A percentile compares a stretch with the other conserved stretches of the same genome.
These are phyloP conservation scores for Acanthiza pusilla DNA, from an alignment of 2,797 vertebrate species.

Conservation along the genomic window DNA sequence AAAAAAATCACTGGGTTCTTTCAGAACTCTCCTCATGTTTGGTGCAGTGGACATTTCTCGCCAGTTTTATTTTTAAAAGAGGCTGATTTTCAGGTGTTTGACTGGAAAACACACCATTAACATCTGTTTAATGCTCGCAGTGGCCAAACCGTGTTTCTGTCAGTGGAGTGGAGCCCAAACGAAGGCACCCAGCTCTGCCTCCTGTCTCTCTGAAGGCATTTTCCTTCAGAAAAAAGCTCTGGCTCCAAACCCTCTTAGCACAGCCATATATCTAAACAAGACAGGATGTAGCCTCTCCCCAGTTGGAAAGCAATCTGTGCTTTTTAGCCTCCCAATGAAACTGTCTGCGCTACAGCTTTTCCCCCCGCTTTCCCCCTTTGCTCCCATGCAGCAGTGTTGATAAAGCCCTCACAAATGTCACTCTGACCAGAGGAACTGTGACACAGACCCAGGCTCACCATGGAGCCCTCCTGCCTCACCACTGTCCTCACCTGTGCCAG, in stretches of 20 bases:
- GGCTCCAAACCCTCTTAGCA: background rate
- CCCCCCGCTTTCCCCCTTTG: rapidly evolving
- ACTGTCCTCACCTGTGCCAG: background rate
- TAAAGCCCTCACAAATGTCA: background rate
- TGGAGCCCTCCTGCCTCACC: rapidly evolving
- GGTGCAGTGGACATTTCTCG: background rate
- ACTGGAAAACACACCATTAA: background rate
- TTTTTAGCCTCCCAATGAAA: background rate
- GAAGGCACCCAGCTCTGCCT: background rate
- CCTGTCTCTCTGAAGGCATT: background rate
- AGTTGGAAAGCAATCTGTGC: background rate
- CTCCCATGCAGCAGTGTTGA: background rate
- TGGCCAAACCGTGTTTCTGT: background rate
- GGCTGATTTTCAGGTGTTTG: background rate
- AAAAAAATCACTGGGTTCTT: background rate
- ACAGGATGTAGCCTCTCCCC: background rate
- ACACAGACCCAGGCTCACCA: background rate
- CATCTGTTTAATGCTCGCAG: background rate
- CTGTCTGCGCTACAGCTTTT: background rate
- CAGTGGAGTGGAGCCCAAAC: background rate
- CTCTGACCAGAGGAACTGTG: background rate
- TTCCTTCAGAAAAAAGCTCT: background rate
- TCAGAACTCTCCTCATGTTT: background rate
- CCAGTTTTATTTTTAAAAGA: background rate
- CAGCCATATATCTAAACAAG: background rate